Base-by-base conservation (phyloP, 2,113 vertebrate species). In the Dasyurus viverrinus region DNA sequence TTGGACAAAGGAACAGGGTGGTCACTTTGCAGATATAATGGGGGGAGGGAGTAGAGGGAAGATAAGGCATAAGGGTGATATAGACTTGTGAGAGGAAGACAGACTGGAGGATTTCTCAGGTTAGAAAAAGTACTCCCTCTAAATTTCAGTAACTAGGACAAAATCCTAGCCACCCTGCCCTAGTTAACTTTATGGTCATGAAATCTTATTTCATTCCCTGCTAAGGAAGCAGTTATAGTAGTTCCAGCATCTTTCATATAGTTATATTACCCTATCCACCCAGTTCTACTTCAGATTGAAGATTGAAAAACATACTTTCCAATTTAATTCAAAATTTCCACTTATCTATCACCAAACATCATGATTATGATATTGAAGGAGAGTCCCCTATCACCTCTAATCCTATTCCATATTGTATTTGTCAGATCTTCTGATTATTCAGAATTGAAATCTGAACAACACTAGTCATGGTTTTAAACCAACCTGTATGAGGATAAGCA, bases 401-500 rank as follows among this genome's bases (percentile, higher is more conserved):
- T 76, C 96, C 53, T 53, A 22, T 50, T 92, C 90, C 57, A 91
- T 48, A 8, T n/a, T 92, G 25, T 57, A 89, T 93, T 24, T 46
- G 10, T 27, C 91, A 90, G 19, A 93, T n/a, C 53, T 89, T 93
- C 42, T 91, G 16, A 52, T 42, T 93, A 94, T 90, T 92, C 53
- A 92, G 8, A 96, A 36, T 12, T 27, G 54, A 91, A 96, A 90
- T 92, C 54, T 94, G 53, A 96, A 42, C 92, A 92, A 89, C 36
- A 52, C 1, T 9, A 19, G 2, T 42, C 23, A 55, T 57, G 53
- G 3, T 54, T 94, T 52, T 55, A 93, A 93, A 54, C 50, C 26
- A 46, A 30, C 54, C 27, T 27, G 5, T 42, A 22, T 48, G 6
- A 90, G 12, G 7, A 93, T 14, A 76, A n/a, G 68, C 90, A 30